Evolutionary conservation across 2,113 vertebrate species (phyloP), one percentile per base, ranked within the genome.

Genomic region (Pampusana beccarii): DNA sequence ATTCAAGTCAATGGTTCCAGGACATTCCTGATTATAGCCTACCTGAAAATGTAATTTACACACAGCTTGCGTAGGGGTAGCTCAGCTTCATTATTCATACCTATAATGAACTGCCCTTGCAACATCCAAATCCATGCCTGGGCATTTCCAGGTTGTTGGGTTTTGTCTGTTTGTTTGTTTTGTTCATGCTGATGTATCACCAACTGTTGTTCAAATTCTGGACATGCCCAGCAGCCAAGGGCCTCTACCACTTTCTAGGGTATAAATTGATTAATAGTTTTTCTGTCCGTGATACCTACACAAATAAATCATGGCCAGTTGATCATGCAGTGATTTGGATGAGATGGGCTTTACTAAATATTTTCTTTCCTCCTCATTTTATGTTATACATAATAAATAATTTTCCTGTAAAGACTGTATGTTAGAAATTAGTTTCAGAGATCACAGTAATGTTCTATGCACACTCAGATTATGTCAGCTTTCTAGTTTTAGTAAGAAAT

Each of bases 1-100:
- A 72, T 65, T 91, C 65, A 88, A 25, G 69, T 57, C 64, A 53
- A 5, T 50, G 29, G 48, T 60, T 83, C 89, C 80, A 66, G 54
- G 75, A 69, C 34, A 51, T 58, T 57, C 61, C 85, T 86, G 80
- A 62, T 51, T 38, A 54, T 10, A 94, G 58, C 28, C 44, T 88
- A 70, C 25, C 15, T 85, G 94, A 97, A 96, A 88, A 93, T 72
- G 46, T 19, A 81, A 97, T 79, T 94, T 81, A 86, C 18, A 61
- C 66, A 81, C 36, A 51, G 42, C 78, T 93, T 85, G 74, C 0
- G 0, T 54, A 84, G 78, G 71, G 90, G 64, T 80, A 80, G 86
- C 79, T 84, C 54, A 75, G 53, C 58, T 71, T 86, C 46, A 92
- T 91, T 92, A 86, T 86, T 95, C 72, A 66, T 70, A 90, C 28